A percentile compares a stretch with the other conserved stretches of the same genome.
phyloP scores from a whole-genome alignment of 1,140 invertebrate species.

The Bombus difficillimus region DNA sequence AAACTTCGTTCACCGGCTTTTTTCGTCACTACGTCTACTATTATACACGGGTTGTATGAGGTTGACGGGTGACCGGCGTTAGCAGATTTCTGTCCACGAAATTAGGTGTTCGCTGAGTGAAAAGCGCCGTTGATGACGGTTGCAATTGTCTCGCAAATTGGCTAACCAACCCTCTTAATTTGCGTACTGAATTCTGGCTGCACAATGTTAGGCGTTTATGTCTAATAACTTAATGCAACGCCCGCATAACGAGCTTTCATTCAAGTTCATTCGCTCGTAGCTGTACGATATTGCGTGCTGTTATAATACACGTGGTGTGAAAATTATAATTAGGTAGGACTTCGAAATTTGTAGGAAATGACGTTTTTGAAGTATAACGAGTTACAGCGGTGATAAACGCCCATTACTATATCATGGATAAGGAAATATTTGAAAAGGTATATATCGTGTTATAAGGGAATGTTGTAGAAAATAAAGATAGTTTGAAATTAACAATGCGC shows the following conservation, averaged over 20 bases:
- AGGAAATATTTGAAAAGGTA: no score
- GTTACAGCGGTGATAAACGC: no score
- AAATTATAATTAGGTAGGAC: neutral
- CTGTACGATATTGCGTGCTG: neutral
- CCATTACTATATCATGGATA: no score
- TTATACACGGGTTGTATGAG: neutral
- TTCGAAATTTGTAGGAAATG: neutral
- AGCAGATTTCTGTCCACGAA: neutral
- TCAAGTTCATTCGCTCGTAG: neutral
- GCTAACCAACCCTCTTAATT: constrained; percentile 11
- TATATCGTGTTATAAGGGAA: no score
- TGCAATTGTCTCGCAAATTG: constrained; percentile 25
- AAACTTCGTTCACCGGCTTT: neutral
- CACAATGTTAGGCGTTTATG: neutral
- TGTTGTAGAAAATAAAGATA: no score
- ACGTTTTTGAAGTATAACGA: neutral
- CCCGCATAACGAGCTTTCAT: constrained; percentile 3
- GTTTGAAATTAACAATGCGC: no score
- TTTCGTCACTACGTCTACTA: neutral
- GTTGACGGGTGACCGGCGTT: neutral
- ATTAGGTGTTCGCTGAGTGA: neutral
- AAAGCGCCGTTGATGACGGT: neutral
- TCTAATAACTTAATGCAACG: constrained; percentile 9
- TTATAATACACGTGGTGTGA: neutral
- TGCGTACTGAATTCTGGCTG: neutral